Percentiles rank a stretch among this genome's conserved stretches.
These are phyloP conservation scores for Armadillidium nasatum DNA, from an alignment of 1,140 invertebrate genomes.

Conservation along the genomic window DNA sequence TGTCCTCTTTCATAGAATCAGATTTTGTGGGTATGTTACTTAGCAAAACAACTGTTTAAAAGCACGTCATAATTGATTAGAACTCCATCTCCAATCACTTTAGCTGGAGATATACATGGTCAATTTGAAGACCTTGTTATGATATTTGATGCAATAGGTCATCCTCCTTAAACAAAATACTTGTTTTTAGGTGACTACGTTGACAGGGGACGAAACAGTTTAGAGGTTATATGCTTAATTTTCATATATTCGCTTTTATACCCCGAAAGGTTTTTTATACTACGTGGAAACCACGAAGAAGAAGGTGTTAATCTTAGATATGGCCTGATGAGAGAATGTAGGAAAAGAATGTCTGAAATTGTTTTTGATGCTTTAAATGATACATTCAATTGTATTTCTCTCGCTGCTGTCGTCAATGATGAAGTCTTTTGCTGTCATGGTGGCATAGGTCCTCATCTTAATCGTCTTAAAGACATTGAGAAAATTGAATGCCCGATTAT, in stretches of 20 bases:
- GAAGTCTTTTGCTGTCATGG: conserved; percentile 25
- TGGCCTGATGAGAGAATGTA: conserved; percentile 20
- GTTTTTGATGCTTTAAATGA: conserved; percentile 20
- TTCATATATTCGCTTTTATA: conserved; percentile 16
- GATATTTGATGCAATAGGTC: conserved; percentile 22
- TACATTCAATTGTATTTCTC: conserved; percentile 19
- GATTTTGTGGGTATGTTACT: conserved; percentile 6
- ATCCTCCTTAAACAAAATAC: conserved; percentile 11
- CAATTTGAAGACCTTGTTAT: conserved; percentile 26
- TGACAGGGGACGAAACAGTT: conserved; percentile 19
- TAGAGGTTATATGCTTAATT: conserved; percentile 17
- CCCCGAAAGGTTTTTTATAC: not conserved
- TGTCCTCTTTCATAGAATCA: conserved; percentile 14
- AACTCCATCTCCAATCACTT: not conserved
- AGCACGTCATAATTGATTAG: not conserved
- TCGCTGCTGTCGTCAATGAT: conserved; percentile 19
- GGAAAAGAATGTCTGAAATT: conserved; percentile 23
- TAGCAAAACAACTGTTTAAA: conserved; percentile 4
- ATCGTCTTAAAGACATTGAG: conserved; percentile 3
- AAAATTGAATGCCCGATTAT: not conserved
- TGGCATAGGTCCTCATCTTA: conserved; percentile 12
- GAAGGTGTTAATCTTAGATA: not conserved
- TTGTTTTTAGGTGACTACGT: conserved; percentile 24
- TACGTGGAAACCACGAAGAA: conserved; percentile 23
- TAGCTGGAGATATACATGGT: conserved; percentile 23